Base-by-base conservation (phyloP, 2,797 vertebrate genomes). In the Parambassis ranga region DNA sequence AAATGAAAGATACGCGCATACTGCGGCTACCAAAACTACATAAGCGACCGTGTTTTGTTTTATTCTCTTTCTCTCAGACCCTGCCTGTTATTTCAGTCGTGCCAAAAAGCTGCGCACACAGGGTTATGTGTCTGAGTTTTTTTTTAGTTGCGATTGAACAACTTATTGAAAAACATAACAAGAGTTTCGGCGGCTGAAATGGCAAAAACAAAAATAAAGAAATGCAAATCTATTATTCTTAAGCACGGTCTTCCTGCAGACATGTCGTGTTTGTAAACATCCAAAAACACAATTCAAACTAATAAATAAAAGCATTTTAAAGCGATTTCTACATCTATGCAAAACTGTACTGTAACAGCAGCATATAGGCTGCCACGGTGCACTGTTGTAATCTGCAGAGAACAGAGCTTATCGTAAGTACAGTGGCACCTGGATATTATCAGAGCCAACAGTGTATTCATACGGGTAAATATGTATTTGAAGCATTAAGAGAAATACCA, bases 151-250 rank as follows among this genome's bases (percentile, higher is more conserved):
- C 33, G 43, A 78, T 64, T 32, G 16, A 23, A 49, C 50, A 86
- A 86, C 58, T 86, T 81, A 66, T 55, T 70, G 46, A 76, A 81
- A 85, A 55, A 46, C 42, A 67, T 43, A 72, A 58, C 7, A 27
- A n/a, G 50, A 68, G 48, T 68, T 38, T 28, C 31, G 42, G 71
- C 57, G 53, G 42, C 26, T 20, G 31, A n/a, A 14, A 42, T 1
- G 61, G 26, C 32, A 23, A 4, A n/a, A 28, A 28, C 3, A 14
- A 14, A 67, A 61, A 52, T 11, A 14, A 14, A 67, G 61, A 52
- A 11, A 2, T 8, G 44, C 3, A 36, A 36, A 16, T 36, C 3
- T 32, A n/a, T n/a, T 11, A 7, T 26, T 35, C 18, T 32, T 13
- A n/a, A 2, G 36, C 13, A 13, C 9, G 16, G 15, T 3, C 1